Evolutionary conservation across 2,888 invertebrate genomes (phyloP).

Genomic region (Hirtodrosophila trivittata): DNA sequence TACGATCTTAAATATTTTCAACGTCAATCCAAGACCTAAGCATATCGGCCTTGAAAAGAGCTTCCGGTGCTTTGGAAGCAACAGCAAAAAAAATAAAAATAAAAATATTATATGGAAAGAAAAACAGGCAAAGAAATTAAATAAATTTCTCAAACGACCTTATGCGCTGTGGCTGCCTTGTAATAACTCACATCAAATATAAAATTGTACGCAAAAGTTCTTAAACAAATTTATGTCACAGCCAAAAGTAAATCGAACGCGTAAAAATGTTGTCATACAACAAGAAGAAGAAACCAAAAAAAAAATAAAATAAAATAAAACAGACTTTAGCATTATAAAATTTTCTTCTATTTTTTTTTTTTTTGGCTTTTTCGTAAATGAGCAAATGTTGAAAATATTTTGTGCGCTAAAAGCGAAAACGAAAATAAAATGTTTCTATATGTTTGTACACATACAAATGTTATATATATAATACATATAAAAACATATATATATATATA

Average conservation of each 20-base stretch:
- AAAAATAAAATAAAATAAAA: conserved; percentile 34
- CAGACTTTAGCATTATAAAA: conserved; percentile 14
- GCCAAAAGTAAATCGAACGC: conserved; percentile 48
- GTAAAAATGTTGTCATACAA: conserved; percentile 42
- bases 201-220: conserved; percentile 22
- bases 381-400: conserved; percentile 59
- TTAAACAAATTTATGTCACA: conserved; percentile 58
- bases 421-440: conserved; percentile 57
- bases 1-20: too few relatives aligned
- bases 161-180: conserved; percentile 34
- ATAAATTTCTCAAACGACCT: conserved; percentile 32
- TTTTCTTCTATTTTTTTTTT: conserved; percentile 10
- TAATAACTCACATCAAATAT: conserved; percentile 45
- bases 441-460: conserved; percentile 10
- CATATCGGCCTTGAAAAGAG: conserved; percentile 38
- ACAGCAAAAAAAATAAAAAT: background rate
- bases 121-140: conserved; percentile 7
- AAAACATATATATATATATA: conserved; percentile 5
- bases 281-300: conserved; percentile 14
- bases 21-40: too few relatives aligned
- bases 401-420: conserved; percentile 59
- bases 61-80: conserved; percentile 24
- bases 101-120: conserved; percentile 15
- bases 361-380: conserved; percentile 42
- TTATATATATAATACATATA: conserved; percentile 3